A percentile compares a stretch with the other conserved stretches of the same genome.
Conservation (phyloP, 2,888 invertebrate species). For the Octonoba sinensis region DNA sequence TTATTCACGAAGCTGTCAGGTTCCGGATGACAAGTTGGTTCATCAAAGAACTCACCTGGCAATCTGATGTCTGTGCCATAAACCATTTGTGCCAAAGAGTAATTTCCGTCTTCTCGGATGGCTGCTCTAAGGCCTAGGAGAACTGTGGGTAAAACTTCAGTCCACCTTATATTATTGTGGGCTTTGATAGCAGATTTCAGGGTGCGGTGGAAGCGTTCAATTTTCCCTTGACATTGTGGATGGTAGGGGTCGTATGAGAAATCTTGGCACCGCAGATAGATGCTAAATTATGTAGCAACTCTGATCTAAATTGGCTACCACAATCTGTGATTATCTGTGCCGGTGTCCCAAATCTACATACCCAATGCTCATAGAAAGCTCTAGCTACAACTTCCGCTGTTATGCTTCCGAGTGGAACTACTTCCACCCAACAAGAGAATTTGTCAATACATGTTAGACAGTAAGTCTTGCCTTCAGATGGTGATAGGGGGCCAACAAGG, state of each 20-base stretch:
- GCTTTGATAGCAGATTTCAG: slow-evolving; percentile 56
- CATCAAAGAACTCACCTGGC: slow-evolving; percentile 22
- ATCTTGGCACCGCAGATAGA: slow-evolving; percentile 9
- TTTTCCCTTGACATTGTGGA: slow-evolving; percentile 31
- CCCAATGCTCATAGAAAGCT: slow-evolving; percentile 70
- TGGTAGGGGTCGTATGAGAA: slow-evolving; percentile 36
- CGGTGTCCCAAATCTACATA: slow-evolving; percentile 70
- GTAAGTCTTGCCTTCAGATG: neutral
- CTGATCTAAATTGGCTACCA: slow-evolving; percentile 68
- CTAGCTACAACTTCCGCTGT: slow-evolving; percentile 70
- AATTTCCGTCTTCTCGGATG: slow-evolving; percentile 20
- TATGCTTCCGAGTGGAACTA: slow-evolving; percentile 69
- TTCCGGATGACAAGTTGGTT: neutral
- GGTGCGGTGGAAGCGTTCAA: slow-evolving; percentile 57
- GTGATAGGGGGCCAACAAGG: slow-evolving; percentile 36
- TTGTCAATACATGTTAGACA: slow-evolving; percentile 9
- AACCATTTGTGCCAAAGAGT: slow-evolving; percentile 32
- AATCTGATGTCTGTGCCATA: slow-evolving; percentile 24
- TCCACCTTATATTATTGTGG: too few relatives aligned
- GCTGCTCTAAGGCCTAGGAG: slow-evolving; percentile 48
- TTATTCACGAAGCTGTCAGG: slow-evolving; percentile 12
- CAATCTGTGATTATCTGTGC: slow-evolving; percentile 69
- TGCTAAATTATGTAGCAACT: slow-evolving; percentile 2
- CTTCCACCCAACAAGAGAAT: slow-evolving; percentile 71
- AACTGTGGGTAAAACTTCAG: slow-evolving; percentile 43